Evolutionary conservation across 2,888 invertebrate genomes (phyloP), one percentile per base, ranked within the genome.

Genomic region (Andrena bucephala): DNA sequence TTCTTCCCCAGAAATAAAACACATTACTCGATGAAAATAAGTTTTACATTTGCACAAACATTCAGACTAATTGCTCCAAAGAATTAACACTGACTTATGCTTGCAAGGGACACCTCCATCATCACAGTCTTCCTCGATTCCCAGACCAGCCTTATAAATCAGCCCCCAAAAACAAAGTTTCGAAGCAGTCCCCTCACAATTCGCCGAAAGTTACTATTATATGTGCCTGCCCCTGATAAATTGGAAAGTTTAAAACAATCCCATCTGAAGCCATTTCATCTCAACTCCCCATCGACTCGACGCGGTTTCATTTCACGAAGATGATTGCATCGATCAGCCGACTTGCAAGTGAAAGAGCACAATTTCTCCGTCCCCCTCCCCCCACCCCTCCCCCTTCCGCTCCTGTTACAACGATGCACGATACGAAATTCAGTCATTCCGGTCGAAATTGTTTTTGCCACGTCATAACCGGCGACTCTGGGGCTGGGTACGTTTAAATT

Each of bases 391-490:
- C 2, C 8, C 8, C 42, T 3, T 1, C 13, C 13, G 42, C 42
- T 42, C 42, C 42, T 42, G 33, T 54, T 42, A 7, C 27, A 10
- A 20, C 24, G 42, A 42, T 42, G 16, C 42, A 10, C 13, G 10
- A 10, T 50, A 10, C n/a, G 54, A 73, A 73, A 65, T 42, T 67
- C 57, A 42, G 36, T 65, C 27, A 29, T 31, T 65, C 13, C 16
- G 36, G 29, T 42, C 10, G 2, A 71, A 73, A 66, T 57, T 67
- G 27, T 67, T 67, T 48, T 74, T 42, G 42, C 48, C 29, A 65
- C 29, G 20, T 31, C n/a, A 31, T 29, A 27, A n/a, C 10, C 20
- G 27, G 50, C 50, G 20, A 31, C 48, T 48, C 20, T 20, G 42
- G 48, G 42, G 59, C 20, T 20, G 59, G 29, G n/a, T 6, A 70